These are phyloP conservation scores for Podarcis lilfordi DNA, from an alignment of 2,797 vertebrate genomes.

Conservation along the genomic window DNA sequence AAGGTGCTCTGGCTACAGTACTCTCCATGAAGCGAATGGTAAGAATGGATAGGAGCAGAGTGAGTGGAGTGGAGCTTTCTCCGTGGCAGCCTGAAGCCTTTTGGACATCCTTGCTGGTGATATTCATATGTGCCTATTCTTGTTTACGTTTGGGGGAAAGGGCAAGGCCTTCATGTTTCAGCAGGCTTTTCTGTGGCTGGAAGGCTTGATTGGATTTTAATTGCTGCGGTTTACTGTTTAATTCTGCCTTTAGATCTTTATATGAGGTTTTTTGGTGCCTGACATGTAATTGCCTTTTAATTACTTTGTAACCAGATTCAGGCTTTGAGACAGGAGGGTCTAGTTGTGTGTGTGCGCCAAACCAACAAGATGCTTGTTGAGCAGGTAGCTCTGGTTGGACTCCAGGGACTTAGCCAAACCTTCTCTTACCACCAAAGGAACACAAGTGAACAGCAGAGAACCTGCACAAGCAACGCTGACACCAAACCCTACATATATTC, in stretches of 20 bases:
- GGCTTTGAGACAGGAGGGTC: background rate
- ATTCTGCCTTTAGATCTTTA: background rate
- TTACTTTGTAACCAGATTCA: background rate
- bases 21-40: background rate
- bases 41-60: background rate
- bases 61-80: background rate
- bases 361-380: background rate
- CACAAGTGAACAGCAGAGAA: too few relatives aligned
- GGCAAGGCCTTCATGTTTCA: background rate
- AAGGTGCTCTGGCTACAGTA: background rate
- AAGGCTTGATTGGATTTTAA: background rate
- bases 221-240: constrained; percentile 5
- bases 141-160: background rate
- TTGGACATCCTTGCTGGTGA: background rate
- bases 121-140: background rate
- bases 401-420: background rate
- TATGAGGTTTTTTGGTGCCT: background rate
- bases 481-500: too few relatives aligned
- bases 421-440: too few relatives aligned
- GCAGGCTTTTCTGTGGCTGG: background rate
- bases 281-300: constrained; percentile 2
- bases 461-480: too few relatives aligned
- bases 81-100: background rate
- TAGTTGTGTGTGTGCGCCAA: background rate
- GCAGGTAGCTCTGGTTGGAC: background rate